Conservation (phyloP, 2,797 vertebrate genomes). For the Acestrorhynchus altus region DNA sequence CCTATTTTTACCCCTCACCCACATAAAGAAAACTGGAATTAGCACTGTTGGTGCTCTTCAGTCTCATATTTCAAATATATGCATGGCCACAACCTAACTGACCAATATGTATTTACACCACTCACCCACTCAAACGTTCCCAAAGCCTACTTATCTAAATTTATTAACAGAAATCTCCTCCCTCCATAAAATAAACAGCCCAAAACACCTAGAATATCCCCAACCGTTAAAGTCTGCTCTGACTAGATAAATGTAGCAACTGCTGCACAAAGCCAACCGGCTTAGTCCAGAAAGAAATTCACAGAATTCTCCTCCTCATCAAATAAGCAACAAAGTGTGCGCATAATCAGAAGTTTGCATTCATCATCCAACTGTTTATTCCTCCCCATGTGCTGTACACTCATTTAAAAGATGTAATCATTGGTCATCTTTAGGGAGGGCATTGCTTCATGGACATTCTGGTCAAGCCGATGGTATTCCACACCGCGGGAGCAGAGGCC, state of each 20-base stretch:
- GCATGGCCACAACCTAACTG: background rate
- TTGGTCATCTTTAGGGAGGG: conserved; percentile 95
- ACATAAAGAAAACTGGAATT: background rate
- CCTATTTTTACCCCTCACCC: background rate
- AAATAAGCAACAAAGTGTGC: conserved; percentile 28
- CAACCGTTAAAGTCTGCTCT: background rate
- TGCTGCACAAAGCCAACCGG: background rate
- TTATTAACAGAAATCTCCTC: background rate
- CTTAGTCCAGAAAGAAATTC: background rate
- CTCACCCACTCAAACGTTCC: background rate
- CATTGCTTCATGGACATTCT: conserved; percentile 95
- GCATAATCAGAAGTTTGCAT: conserved; percentile 11
- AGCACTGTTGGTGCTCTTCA: background rate
- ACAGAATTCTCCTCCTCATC: background rate
- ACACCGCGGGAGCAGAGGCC: conserved; percentile 89
- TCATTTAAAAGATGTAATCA: conserved; percentile 88
- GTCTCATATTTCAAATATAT: background rate
- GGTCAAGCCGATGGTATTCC: conserved; percentile 91
- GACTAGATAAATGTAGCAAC: background rate
- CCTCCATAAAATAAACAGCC: background rate
- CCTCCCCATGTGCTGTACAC: background rate
- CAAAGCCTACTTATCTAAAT: background rate
- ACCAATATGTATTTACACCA: background rate
- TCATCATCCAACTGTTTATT: background rate
- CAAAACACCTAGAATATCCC: background rate